A percentile compares a stretch with the other conserved stretches of the same genome.
These are phyloP conservation scores for Fragum sueziense DNA, from an alignment of 2,888 invertebrate genomes.

Conservation along the genomic window DNA sequence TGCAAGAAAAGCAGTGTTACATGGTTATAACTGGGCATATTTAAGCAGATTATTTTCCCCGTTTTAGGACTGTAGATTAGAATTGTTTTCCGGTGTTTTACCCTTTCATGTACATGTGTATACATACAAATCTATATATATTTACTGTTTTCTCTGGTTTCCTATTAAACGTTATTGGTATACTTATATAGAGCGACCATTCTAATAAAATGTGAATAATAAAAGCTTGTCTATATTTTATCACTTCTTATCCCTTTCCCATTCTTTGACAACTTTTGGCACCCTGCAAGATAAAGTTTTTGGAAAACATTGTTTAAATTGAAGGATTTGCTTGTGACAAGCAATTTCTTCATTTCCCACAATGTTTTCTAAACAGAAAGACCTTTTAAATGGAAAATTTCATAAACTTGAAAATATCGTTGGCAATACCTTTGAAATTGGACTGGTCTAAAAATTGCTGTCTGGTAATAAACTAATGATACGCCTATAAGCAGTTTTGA, in stretches of 20 bases:
- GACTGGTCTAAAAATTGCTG: no score
- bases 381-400: no score
- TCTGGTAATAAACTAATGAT: no score
- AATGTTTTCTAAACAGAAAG: background rate
- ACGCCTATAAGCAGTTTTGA: no score
- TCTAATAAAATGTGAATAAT: conserved; percentile 9
- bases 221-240: no score
- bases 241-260: conserved; percentile 4
- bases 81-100: background rate
- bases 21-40: no score
- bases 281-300: background rate
- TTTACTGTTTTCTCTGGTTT: conserved; percentile 14
- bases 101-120: background rate
- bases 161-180: conserved; percentile 12
- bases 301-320: conserved; percentile 3
- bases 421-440: no score
- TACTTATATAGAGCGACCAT: conserved; percentile 21
- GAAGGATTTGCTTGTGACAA: background rate
- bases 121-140: background rate
- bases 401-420: no score
- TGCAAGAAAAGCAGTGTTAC: background rate
- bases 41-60: background rate
- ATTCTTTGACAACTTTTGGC: background rate
- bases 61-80: background rate
- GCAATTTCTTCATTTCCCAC: conserved; percentile 15